Base-by-base conservation (phyloP, 2,797 vertebrate genomes). In the Kryptopterus vitreolus region DNA sequence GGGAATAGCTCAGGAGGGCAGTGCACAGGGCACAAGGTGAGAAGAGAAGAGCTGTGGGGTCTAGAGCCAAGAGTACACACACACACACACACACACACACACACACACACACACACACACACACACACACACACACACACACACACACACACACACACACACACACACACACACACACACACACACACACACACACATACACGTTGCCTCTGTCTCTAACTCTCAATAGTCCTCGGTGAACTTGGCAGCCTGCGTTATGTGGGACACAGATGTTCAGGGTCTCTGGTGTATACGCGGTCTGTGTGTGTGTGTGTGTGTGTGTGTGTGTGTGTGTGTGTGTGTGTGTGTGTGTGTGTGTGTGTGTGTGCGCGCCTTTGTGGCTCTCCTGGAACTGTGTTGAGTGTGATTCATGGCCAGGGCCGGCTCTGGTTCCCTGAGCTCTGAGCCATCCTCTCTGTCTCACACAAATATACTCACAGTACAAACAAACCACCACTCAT, bases 1-100 rank as follows among this genome's bases (percentile, higher is more conserved):
- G 91, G 92, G 90, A 91, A 89, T 89, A 88, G 84, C 77, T 77
- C 65, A 89, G 89, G 85, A 85, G 91, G 90, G 91, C 93, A 16
- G 71, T 88, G 90, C 87, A 86, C 88, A 78, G 79, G 88, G 89
- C 88, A 90, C 85, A 52, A 86, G 78, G 89, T 81, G 88, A 83
- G 86, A 87, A 89, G 90, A 93, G 95, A 85, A 88, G 87, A 76
- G 84, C 35, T 46, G 50, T 88, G 86, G 75, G 59, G 48, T 63
- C 71, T 80, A 48, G 46, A 55, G 71, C 81, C 62, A 79, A 62
- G 29, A 66, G 61, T 24, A 20, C 57, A 78, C 43, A 43, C 6
- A 43, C 71, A 79, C 55, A 63, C 53, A 70, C 15, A 58, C 33
- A 66, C 76, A 70, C 70, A 66, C 76, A 69, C 77, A 75, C 77